Evolutionary conservation across 2,113 vertebrate genomes (phyloP).

Genomic region (Rhinolophus ferrumequinum): DNA sequence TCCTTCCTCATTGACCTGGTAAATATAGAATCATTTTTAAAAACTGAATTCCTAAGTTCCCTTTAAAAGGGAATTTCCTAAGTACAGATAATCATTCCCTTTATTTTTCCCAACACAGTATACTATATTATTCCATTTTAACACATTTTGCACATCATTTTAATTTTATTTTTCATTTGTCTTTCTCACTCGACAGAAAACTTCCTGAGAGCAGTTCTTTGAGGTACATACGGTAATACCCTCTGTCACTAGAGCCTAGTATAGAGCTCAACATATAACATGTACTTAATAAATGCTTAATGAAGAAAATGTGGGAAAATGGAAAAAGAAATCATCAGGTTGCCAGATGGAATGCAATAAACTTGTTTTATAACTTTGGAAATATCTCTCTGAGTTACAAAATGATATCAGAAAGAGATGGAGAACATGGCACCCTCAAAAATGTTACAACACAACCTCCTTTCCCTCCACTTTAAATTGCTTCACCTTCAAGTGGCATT

Average conservation of each 20-base stretch:
- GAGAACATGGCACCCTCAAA: background rate
- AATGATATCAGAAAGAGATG: background rate
- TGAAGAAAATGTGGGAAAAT: background rate
- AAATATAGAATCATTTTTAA: background rate
- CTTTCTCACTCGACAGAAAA: background rate
- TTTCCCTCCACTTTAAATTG: background rate
- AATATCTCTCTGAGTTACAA: slow-evolving; percentile 9
- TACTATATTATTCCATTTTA: background rate
- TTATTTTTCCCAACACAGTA: background rate
- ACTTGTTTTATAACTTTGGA: background rate
- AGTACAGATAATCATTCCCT: background rate
- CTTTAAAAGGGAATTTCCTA: background rate
- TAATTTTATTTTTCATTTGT: background rate
- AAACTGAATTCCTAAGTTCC: background rate
- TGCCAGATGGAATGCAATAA: background rate
- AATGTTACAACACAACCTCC: background rate
- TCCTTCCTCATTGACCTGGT: background rate
- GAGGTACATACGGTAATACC: background rate
- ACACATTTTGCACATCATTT: background rate
- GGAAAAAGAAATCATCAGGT: background rate
- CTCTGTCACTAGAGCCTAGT: background rate
- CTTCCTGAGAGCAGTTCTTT: background rate
- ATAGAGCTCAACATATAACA: background rate
- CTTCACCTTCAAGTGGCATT: background rate
- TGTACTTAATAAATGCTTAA: background rate